Evolutionary conservation across 1,140 invertebrate genomes (phyloP).

Genomic region (Idris sp.): DNA sequence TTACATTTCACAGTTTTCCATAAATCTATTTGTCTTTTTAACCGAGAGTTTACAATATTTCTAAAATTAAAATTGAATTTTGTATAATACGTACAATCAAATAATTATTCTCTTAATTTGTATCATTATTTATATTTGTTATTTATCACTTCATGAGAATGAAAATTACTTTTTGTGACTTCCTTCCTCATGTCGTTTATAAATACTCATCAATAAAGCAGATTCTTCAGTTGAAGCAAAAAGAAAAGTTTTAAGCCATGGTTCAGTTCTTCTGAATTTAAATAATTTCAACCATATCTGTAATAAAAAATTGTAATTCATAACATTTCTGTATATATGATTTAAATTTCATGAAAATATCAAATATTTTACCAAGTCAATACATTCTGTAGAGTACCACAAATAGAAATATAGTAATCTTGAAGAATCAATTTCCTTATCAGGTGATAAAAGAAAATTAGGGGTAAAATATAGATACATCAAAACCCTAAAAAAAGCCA

Average conservation of each 20-base stretch:
- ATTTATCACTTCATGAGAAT: no score
- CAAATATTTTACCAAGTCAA: slow-evolving; percentile 71
- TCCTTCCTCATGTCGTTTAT: slow-evolving; percentile 63
- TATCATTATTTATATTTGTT: neutral
- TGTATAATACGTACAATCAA: neutral
- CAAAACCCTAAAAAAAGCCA: slow-evolving; percentile 67
- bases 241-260: slow-evolving; percentile 65
- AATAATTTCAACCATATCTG: slow-evolving; percentile 66
- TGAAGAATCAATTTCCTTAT: slow-evolving; percentile 49
- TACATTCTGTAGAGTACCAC: slow-evolving; percentile 67
- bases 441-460: slow-evolving; percentile 60
- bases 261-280: slow-evolving; percentile 38
- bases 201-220: slow-evolving; percentile 63
- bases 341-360: slow-evolving; percentile 9
- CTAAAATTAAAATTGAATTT: slow-evolving; percentile 17
- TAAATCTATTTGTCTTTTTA: slow-evolving; percentile 50
- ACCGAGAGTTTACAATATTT: slow-evolving; percentile 3
- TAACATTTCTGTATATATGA: neutral
- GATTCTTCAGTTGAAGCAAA: slow-evolving; percentile 64
- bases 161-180: slow-evolving; percentile 53
- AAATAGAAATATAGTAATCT: slow-evolving; percentile 63
- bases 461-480: slow-evolving; percentile 68
- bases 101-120: neutral
- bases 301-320: slow-evolving; percentile 15
- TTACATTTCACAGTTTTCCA: slow-evolving; percentile 42